A percentile compares a stretch with the other conserved stretches of the same genome.
These are phyloP conservation scores for Lineus longissimus DNA, from an alignment of 1,140 invertebrate genomes.

Conservation along the genomic window DNA sequence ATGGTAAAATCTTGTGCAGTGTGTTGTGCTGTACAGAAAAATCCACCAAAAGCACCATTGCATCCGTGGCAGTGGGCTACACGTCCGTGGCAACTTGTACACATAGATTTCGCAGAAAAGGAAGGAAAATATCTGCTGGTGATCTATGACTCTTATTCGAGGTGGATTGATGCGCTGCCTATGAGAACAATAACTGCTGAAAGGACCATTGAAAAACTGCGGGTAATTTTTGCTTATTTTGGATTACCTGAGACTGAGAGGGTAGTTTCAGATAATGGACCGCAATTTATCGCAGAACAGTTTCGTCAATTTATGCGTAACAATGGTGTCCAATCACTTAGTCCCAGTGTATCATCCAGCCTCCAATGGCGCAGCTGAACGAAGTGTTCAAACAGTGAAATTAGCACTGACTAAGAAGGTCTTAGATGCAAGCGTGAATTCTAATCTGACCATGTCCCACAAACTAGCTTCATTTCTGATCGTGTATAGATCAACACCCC, in stretches of 20 bases:
- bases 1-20: not conserved
- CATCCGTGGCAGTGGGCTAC: not conserved
- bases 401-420: not conserved
- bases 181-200: constrained; percentile 7
- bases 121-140: not conserved
- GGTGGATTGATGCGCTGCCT: constrained; percentile 14
- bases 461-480: not conserved
- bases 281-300: not conserved
- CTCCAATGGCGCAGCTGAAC: not conserved
- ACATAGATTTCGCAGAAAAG: constrained; percentile 8
- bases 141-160: constrained; percentile 12
- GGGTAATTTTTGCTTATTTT: not conserved
- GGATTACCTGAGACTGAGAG: not conserved
- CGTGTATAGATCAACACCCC: not conserved
- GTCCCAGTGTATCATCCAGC: not conserved
- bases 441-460: not conserved
- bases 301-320: not conserved
- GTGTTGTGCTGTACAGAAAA: not conserved
- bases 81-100: not conserved
- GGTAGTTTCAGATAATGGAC: constrained; percentile 18
- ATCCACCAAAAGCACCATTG: not conserved
- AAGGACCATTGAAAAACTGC: not conserved
- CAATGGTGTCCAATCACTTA: not conserved
- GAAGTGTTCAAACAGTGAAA: constrained; percentile 1
- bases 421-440: not conserved